A percentile compares a stretch with the other conserved stretches of the same genome.
Evolutionary conservation across 2,888 invertebrate genomes (phyloP).

Genomic region (Eucriotettix oculatus): DNA sequence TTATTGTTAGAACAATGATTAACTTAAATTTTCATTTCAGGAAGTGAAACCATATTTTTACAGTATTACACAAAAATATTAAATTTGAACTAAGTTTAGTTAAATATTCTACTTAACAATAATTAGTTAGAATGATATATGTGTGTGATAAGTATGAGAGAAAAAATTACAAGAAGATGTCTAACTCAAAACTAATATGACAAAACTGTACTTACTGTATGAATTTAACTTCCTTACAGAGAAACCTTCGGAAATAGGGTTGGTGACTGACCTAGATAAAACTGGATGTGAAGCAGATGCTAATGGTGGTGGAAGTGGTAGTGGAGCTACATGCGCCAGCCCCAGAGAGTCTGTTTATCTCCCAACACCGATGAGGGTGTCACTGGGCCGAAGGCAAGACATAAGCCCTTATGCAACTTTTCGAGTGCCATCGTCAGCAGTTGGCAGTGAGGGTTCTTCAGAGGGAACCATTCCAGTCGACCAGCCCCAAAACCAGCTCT

Average conservation of each 20-base stretch:
- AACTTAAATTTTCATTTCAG: too few species aligned
- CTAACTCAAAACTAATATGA: too few species aligned
- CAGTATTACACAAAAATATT: too few species aligned
- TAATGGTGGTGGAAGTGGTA: background rate
- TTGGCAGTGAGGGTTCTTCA: background rate
- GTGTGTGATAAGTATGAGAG: too few species aligned
- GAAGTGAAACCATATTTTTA: too few species aligned
- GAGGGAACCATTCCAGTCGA: background rate
- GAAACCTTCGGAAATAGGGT: constrained; percentile 5
- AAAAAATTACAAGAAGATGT: too few species aligned
- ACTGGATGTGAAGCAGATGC: constrained; percentile 1
- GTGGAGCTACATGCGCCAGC: background rate
- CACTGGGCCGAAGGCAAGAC: constrained; percentile 9
- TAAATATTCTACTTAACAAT: too few species aligned
- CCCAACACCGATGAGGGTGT: constrained; percentile 11
- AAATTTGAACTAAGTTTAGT: too few species aligned
- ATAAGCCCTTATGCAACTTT: constrained; percentile 12
- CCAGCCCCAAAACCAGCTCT: background rate
- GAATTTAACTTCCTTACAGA: background rate
- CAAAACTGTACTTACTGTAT: background rate
- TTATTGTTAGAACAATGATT: too few species aligned
- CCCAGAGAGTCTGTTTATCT: constrained; percentile 5
- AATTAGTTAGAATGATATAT: too few species aligned
- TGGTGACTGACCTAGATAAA: constrained; percentile 7
- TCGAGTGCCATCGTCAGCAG: constrained; percentile 6